A percentile compares a stretch with the other conserved stretches of the same genome.
phyloP scores from a whole-genome alignment of 2,797 vertebrate genomes.

The Argyrosomus regius region DNA sequence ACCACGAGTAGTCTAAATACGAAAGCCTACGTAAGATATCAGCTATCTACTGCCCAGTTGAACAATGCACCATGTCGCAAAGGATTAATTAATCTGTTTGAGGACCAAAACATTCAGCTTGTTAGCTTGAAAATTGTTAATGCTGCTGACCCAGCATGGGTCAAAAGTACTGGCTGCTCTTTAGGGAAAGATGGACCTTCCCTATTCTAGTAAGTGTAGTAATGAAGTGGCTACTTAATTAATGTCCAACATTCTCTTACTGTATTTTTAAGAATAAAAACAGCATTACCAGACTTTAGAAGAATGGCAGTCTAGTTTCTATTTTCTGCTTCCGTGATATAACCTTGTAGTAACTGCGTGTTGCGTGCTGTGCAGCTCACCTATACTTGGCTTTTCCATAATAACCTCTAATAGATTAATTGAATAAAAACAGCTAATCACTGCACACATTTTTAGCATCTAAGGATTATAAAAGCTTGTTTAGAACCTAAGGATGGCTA shows the following conservation, averaged over 20 bases:
- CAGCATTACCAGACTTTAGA: not conserved
- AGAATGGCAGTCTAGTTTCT: not conserved
- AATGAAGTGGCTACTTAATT: not conserved
- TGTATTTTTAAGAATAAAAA: not conserved
- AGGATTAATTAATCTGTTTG: not conserved
- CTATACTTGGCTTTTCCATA: conserved; percentile 33
- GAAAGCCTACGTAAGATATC: not conserved
- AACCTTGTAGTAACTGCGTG: conserved; percentile 23
- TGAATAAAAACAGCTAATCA: conserved; percentile 69
- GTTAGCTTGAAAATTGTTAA: not conserved
- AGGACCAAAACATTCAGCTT: not conserved
- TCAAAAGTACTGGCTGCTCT: not conserved
- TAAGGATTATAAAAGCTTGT: conserved; percentile 56
- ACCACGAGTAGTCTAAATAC: not conserved
- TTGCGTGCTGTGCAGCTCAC: conserved; percentile 42
- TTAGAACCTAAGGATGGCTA: conserved; percentile 67
- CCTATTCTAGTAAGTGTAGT: not conserved
- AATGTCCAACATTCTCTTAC: not conserved
- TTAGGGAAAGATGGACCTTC: not conserved
- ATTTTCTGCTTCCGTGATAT: not conserved
- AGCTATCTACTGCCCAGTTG: not conserved
- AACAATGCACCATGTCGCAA: not conserved
- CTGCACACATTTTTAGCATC: conserved; percentile 59
- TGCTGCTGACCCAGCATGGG: not conserved
- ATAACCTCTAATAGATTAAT: conserved; percentile 67